Evolutionary conservation across 35 echinoderm and acorn worm genomes (phyloP), one percentile per base, ranked within the genome.

Genomic region (Stichopus chloronotus): DNA sequence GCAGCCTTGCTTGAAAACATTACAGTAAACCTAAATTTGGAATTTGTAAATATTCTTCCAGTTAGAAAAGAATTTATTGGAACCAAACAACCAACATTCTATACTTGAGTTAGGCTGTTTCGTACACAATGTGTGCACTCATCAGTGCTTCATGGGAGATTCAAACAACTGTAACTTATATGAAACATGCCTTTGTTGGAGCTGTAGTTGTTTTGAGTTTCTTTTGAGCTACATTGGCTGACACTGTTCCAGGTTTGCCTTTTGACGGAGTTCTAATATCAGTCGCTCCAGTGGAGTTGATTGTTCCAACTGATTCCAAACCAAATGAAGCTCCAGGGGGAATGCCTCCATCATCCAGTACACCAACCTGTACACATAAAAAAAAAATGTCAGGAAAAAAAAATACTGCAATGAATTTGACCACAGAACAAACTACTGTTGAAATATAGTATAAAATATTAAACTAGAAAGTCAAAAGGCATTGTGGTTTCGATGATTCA

Each of bases 181-280:
- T 43, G 30, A 43, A 43, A 43, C 82, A 58, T 59, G 58, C 82
- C 82, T 85, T 85, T 5, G 11, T 85, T 85, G 82, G 82, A 20
- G 82, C 82, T 85, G 43, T 23, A 58, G 82, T 20, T 12, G 82
- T 59, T 85, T 85, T 85, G 7, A 85, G 82, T 85, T 85, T 85
- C 82, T 85, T 85, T 58, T 85, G 82, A 17, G 82, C 43, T 55
- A 85, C 82, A 58, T 85, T 85, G 17, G 56, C n/a, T 10, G 79
- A 82, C 43, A 82, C 79, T 85, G 82, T 16, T 55, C 54, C 82
- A 5, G 82, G 82, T 85, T 85, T 85, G 17, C 82, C 82, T 85
- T 85, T 85, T 7, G 82, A 85, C 5, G 52, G 43, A 55, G 82
- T 85, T 58, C 82, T 53, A 7, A 12, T 85, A 4, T 85, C 82